Base-by-base conservation (phyloP, 2,113 vertebrate genomes). In the Tetrao urogallus region DNA sequence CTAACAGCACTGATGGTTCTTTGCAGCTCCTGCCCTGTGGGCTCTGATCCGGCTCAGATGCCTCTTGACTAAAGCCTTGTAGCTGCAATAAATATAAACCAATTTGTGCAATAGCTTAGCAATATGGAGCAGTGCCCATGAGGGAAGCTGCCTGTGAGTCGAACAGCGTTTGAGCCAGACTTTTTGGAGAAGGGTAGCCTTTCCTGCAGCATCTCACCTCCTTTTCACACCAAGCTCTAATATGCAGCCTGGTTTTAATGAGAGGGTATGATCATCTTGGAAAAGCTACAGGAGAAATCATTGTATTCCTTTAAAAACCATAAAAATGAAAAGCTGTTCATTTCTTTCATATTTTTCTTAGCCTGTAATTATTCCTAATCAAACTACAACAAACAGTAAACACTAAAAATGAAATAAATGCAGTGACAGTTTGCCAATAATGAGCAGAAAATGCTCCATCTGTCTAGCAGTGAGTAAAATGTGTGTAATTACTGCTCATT, bases 401-500 rank as follows among this genome's bases (percentile, higher is more conserved):
- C 97, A 98, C 91, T 96, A 97, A 97, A 98, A 98, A 95, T 97
- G 96, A 98, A 97, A 97, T 97, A 97, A 97, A 97, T 82, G 97
- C 88, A 94, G 95, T 97, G 97, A 98, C 97, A 97, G 97, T 98
- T 98, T 98, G 97, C 97, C 97, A 98, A 95, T 97, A 98, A 97
- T 60, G 67, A 96, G 93, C 95, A 97, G 97, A 96, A 94, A 97
- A 97, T 92, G 96, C 97, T 97, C 97, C 97, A 98, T 98, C 97
- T 98, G 97, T 98, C 97, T 98, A 95, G 94, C 97, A 96, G 94
- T 92, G 96, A 98, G 97, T 96, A 92, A 97, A 98, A 98, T 97
- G 97, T 93, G 94, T 97, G 97, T 98, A 98, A 98, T 98, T 98
- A 98, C 97, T 95, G 97, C 96, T 98, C 97, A 98, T 98, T 98